Evolutionary conservation across 2,888 invertebrate species (phyloP).

Genomic region (Lamellibrachia satsuma): DNA sequence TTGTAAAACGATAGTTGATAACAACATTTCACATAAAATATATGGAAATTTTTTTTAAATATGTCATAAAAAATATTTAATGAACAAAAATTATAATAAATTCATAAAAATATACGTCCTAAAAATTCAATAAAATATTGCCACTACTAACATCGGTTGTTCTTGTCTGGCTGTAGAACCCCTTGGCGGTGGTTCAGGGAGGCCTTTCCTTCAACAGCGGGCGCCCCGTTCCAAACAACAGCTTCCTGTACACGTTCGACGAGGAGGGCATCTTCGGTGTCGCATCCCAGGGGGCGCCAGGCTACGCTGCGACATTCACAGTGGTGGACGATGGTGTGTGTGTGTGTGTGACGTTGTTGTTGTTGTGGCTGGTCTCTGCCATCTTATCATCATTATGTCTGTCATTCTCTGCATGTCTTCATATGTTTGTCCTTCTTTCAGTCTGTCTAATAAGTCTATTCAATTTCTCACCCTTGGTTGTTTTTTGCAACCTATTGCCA

Average conservation of each 20-base stretch:
- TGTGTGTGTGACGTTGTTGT: slow-evolving; percentile 33
- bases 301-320: slow-evolving; percentile 56
- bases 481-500: neutral
- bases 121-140: neutral
- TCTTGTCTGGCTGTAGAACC: slow-evolving; percentile 48
- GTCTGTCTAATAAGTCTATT: no score
- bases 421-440: no score
- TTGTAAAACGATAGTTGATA: neutral
- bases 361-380: no score
- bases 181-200: slow-evolving; percentile 61
- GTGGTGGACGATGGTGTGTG: slow-evolving; percentile 57
- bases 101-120: no score
- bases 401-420: no score
- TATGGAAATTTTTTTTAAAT: no score
- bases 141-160: neutral
- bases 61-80: no score
- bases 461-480: no score
- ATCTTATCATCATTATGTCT: no score
- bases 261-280: slow-evolving; percentile 61
- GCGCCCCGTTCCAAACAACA: slow-evolving; percentile 58
- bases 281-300: slow-evolving; percentile 63
- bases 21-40: neutral
- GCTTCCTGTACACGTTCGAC: slow-evolving; percentile 65
- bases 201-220: slow-evolving; percentile 64
- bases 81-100: no score